These are phyloP conservation scores for Invenusta paracnida DNA, from an alignment of 2,888 invertebrate genomes.

Conservation along the genomic window DNA sequence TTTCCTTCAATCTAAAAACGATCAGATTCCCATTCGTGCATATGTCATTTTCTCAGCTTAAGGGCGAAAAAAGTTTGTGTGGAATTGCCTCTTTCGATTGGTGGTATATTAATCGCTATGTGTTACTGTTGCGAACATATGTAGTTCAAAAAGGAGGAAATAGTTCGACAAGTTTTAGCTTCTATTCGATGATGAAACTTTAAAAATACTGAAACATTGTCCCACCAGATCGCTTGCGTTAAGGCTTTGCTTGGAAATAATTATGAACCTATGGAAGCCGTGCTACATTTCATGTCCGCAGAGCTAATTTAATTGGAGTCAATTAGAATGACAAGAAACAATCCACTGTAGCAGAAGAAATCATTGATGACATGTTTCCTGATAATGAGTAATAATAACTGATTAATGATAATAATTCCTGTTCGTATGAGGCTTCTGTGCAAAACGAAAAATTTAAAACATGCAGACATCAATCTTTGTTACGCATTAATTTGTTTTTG, in stretches of 20 bases:
- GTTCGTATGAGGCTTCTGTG: background rate
- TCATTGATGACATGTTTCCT: background rate
- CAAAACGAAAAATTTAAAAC: background rate
- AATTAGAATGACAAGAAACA: background rate
- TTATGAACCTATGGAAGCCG: too few relatives aligned
- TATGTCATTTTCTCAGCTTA: background rate
- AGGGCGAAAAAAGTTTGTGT: background rate
- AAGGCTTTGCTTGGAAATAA: background rate
- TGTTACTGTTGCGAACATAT: background rate
- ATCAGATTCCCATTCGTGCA: background rate
- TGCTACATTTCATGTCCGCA: background rate
- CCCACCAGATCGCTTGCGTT: background rate
- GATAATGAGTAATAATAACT: too few relatives aligned
- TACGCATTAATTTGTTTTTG: background rate
- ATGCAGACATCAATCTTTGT: background rate
- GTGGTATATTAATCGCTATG: background rate
- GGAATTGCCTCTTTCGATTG: background rate
- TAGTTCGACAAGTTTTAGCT: background rate
- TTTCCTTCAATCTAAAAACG: background rate
- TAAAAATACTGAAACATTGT: background rate
- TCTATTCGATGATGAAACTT: background rate
- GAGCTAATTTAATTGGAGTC: background rate
- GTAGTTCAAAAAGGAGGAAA: background rate
- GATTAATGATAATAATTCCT: too few relatives aligned
- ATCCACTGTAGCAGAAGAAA: background rate